Evolutionary conservation across 2,797 vertebrate species (phyloP).

Genomic region (Sebastes elongatus): DNA sequence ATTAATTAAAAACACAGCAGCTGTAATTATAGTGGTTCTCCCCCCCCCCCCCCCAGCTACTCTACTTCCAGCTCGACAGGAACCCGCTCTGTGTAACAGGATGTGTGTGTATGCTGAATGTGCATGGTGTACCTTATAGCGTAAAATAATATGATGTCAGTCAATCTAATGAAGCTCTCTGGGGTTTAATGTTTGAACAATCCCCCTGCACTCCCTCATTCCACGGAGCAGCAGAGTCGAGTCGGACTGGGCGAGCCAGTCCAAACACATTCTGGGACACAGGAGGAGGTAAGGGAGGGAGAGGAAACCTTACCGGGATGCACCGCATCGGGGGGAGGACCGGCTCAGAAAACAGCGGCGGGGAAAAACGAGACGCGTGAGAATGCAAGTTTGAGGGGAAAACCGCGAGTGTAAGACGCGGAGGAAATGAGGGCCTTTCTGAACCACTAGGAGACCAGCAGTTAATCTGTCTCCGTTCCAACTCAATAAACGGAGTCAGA

Average conservation of each 20-base stretch:
- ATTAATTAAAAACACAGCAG: slow-evolving; percentile 60
- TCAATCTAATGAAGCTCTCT: slow-evolving; percentile 40
- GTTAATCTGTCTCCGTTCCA: slow-evolving; percentile 71
- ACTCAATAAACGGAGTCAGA: slow-evolving; percentile 52
- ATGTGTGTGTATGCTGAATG: not conserved
- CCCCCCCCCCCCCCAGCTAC: slow-evolving; percentile 14
- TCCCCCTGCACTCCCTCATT: slow-evolving; percentile 27
- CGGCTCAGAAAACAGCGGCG: slow-evolving; percentile 65
- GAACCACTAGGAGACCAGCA: slow-evolving; percentile 62
- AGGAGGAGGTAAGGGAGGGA: slow-evolving; percentile 56
- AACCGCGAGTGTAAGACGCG: slow-evolving; percentile 58
- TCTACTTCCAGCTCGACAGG: slow-evolving; percentile 17
- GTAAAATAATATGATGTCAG: slow-evolving; percentile 76
- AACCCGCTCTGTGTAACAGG: slow-evolving; percentile 40
- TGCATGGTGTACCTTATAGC: not conserved
- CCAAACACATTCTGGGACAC: slow-evolving; percentile 75
- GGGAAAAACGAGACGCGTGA: slow-evolving; percentile 80
- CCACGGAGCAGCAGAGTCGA: slow-evolving; percentile 10
- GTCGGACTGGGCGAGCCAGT: slow-evolving; percentile 63
- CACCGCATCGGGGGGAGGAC: slow-evolving; percentile 55
- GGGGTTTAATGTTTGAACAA: slow-evolving; percentile 57
- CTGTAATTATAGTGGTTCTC: slow-evolving; percentile 45
- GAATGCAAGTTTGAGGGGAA: slow-evolving; percentile 68
- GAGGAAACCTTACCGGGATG: slow-evolving; percentile 65
- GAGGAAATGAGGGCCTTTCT: slow-evolving; percentile 75